A percentile compares a stretch with the other conserved stretches of the same genome.
Evolutionary conservation across 2,888 invertebrate species (phyloP).

Genomic region (Smittia aterrima): DNA sequence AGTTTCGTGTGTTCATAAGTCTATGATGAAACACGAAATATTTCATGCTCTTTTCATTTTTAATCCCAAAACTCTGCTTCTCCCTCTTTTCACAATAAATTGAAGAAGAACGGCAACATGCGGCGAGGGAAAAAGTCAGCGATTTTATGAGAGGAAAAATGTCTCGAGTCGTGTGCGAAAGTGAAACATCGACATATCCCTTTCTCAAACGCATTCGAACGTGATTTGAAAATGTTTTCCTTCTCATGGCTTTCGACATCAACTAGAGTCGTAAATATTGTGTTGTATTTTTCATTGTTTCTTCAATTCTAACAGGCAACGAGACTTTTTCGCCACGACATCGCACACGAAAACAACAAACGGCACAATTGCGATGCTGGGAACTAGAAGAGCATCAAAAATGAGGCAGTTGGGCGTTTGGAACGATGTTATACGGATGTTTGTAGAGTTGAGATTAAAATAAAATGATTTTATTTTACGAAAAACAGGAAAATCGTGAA

Average conservation of each 20-base stretch:
- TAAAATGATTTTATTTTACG: no score
- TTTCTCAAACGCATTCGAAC: neutral
- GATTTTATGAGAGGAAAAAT: neutral
- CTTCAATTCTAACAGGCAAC: slow-evolving; percentile 31
- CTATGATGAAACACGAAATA: neutral
- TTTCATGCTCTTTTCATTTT: neutral
- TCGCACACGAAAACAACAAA: neutral
- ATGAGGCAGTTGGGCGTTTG: neutral
- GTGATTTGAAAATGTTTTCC: neutral
- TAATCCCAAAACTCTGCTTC: neutral
- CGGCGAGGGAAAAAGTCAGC: neutral
- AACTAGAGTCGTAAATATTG: slow-evolving; percentile 36
- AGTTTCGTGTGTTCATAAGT: slow-evolving; percentile 1
- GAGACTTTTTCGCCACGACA: neutral
- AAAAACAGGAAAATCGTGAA: no score
- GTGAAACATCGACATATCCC: slow-evolving; percentile 11
- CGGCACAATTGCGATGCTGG: neutral
- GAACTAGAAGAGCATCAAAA: neutral
- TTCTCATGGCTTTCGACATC: neutral
- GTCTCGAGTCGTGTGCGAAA: neutral
- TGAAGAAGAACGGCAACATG: slow-evolving; percentile 26
- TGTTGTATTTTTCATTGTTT: slow-evolving; percentile 41
- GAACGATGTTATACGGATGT: no score
- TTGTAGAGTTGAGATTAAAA: no score
- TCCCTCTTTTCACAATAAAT: slow-evolving; percentile 19